A percentile compares a stretch with the other conserved stretches of the same genome.
phyloP scores from a whole-genome alignment of 2,797 vertebrate species.

The Lindbergichthys nudifrons region DNA sequence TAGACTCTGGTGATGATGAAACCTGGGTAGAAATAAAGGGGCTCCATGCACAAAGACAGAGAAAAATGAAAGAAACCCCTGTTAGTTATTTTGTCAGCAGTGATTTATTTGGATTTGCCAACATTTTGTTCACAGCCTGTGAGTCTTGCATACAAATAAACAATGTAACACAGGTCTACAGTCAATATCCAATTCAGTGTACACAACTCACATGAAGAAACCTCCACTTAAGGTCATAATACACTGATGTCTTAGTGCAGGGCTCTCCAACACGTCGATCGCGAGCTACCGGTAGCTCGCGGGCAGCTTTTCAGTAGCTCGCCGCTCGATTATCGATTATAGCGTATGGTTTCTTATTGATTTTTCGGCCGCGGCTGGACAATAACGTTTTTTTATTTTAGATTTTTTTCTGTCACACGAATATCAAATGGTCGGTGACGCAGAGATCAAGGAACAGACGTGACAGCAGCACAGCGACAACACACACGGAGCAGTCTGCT shows the following conservation, averaged over 20 bases:
- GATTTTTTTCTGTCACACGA: no score
- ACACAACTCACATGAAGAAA: not conserved
- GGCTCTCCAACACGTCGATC: no score
- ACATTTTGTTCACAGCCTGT: not conserved
- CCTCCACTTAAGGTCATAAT: not conserved
- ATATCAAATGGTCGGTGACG: no score
- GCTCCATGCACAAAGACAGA: not conserved
- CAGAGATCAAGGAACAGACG: no score
- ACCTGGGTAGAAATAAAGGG: not conserved
- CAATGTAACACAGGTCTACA: not conserved
- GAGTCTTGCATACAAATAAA: not conserved
- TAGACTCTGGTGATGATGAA: constrained; percentile 1
- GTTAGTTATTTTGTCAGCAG: not conserved
- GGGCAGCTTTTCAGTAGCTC: no score
- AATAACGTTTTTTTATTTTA: no score
- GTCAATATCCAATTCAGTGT: not conserved
- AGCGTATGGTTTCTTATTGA: no score
- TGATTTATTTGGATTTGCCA: not conserved
- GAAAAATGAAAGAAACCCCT: not conserved
- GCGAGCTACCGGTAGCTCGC: no score
- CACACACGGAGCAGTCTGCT: no score
- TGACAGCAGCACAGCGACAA: no score
- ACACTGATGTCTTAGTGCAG: not conserved
- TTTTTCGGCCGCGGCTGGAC: no score
- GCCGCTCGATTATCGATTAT: no score